Evolutionary conservation across 2,797 vertebrate genomes (phyloP).

Genomic region (Varecia variegata): DNA sequence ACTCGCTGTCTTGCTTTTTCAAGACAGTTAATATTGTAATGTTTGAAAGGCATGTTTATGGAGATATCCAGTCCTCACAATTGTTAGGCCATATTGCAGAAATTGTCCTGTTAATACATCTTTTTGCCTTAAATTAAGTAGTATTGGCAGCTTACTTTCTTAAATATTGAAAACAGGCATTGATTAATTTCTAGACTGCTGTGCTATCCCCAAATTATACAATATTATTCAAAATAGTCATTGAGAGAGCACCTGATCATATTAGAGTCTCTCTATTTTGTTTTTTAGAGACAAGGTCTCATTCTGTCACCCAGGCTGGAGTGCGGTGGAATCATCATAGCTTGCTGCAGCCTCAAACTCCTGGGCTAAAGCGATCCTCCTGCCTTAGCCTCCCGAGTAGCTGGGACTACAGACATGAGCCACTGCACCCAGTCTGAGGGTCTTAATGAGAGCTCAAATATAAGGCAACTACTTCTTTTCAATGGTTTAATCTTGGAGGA

Average conservation of each 20-base stretch:
- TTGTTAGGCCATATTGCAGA: neutral
- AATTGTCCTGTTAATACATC: neutral
- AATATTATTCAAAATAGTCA: neutral
- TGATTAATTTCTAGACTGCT: neutral
- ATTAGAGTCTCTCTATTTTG: neutral
- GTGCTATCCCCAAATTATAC: neutral
- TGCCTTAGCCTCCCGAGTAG: neutral
- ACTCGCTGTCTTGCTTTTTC: neutral
- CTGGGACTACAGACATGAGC: neutral
- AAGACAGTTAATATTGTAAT: neutral
- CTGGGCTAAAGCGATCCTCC: neutral
- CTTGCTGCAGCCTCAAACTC: neutral
- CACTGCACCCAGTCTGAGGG: neutral
- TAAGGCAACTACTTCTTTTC: neutral
- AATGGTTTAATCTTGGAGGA: neutral
- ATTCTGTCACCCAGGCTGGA: neutral
- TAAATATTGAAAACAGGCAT: neutral
- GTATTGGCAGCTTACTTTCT: neutral
- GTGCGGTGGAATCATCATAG: neutral
- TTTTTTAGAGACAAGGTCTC: neutral
- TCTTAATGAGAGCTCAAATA: neutral
- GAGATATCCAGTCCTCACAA: neutral
- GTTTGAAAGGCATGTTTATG: neutral
- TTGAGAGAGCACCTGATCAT: neutral
- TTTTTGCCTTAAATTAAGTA: neutral